These are phyloP conservation scores for Ictidomys tridecemlineatus DNA, from an alignment of 2,113 vertebrate genomes.

Conservation along the genomic window DNA sequence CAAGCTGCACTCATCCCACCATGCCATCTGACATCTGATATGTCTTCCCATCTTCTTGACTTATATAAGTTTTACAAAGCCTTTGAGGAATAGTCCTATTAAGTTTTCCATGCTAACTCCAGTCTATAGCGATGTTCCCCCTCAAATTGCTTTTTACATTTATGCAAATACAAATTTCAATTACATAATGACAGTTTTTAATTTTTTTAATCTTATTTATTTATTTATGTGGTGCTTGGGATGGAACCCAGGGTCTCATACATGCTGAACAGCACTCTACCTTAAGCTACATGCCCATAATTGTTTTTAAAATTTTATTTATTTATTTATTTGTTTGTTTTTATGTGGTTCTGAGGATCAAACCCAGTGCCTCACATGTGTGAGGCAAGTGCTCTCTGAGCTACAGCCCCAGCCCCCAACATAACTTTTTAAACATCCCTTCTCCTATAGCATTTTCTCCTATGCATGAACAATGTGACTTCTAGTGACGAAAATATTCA, in stretches of 20 bases:
- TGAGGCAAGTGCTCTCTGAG: too few relatives aligned
- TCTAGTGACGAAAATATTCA: slow-evolving; percentile 51
- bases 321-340: too few relatives aligned
- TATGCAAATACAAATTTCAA: slow-evolving; percentile 60
- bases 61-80: background rate
- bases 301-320: too few relatives aligned
- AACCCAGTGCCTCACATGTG: background rate
- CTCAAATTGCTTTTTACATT: slow-evolving; percentile 50
- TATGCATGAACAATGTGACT: slow-evolving; percentile 35
- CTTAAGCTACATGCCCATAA: background rate
- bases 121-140: slow-evolving; percentile 28
- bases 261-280: background rate
- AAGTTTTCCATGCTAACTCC: slow-evolving; percentile 42
- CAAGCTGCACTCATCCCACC: background rate
- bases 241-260: background rate
- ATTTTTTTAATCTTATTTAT: background rate
- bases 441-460: slow-evolving; percentile 48
- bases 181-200: slow-evolving; percentile 11
- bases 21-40: background rate
- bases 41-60: background rate
- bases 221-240: background rate
- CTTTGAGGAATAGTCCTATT: background rate
- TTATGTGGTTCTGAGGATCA: background rate
- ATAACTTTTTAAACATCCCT: slow-evolving; percentile 20
- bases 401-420: too few relatives aligned